Evolutionary conservation across 2,888 invertebrate species (phyloP).

Genomic region (Drosophila ustulata): DNA sequence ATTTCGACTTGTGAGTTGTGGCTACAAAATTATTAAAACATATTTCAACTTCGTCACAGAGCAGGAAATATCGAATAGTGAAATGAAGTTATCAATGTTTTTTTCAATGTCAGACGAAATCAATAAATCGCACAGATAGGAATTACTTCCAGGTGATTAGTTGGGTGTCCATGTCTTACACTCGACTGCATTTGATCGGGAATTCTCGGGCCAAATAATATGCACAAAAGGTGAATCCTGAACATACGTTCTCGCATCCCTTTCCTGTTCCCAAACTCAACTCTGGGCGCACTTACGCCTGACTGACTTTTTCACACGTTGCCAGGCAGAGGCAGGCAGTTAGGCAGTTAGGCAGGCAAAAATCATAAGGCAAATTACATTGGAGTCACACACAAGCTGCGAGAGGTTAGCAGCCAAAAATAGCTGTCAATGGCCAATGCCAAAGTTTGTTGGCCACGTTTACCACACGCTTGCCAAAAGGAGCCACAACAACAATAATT

Average conservation of each 20-base stretch:
- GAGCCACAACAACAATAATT: conserved; percentile 61
- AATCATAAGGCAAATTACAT: conserved; percentile 75
- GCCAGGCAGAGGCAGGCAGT: conserved; percentile 15
- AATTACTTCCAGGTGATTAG: conserved; percentile 80
- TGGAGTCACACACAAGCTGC: conserved; percentile 55
- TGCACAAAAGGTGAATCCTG: conserved; percentile 47
- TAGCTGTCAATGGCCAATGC: conserved; percentile 75
- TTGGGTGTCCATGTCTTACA: conserved; percentile 72
- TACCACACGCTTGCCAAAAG: conserved; percentile 33
- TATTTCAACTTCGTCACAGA: neutral
- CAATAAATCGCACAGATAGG: conserved; percentile 74
- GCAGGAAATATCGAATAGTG: neutral
- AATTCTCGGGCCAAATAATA: conserved; percentile 54
- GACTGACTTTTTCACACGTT: conserved; percentile 76
- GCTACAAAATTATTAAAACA: conserved; percentile 20
- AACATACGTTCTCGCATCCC: conserved; percentile 43
- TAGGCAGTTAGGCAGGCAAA: conserved; percentile 30
- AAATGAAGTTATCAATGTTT: conserved; percentile 52
- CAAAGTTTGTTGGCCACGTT: conserved; percentile 70
- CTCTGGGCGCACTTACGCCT: conserved; percentile 72
- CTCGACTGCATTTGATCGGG: conserved; percentile 48
- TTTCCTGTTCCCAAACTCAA: conserved; percentile 24
- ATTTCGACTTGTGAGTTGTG: conserved; percentile 12
- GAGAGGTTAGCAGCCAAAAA: conserved; percentile 49
- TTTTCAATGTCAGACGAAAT: conserved; percentile 77